phyloP scores from a whole-genome alignment of 1,140 invertebrate genomes.

The Palaemon carinicauda region DNA sequence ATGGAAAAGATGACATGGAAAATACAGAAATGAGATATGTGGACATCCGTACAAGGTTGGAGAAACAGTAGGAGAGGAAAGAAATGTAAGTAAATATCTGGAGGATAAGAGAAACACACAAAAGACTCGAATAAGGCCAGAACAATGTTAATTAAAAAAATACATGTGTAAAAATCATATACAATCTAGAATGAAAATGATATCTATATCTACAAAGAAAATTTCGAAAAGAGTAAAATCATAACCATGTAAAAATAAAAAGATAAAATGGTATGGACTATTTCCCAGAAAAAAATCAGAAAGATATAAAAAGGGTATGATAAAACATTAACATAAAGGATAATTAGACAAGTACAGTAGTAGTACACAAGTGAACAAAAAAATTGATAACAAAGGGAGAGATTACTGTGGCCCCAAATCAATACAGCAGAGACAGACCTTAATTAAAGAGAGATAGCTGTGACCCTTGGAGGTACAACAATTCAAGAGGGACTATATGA shows the following conservation, averaged over 20 bases:
- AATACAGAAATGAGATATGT: neutral
- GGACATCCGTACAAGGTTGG: no score
- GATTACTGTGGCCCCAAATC: neutral
- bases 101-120: no score
- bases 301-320: no score
- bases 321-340: no score
- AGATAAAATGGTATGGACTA: no score
- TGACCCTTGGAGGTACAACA: no score
- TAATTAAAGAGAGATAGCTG: no score
- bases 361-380: neutral
- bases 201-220: neutral
- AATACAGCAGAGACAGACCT: no score
- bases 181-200: neutral
- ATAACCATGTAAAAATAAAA: no score
- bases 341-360: neutral
- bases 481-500: neutral
- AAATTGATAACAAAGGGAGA: neutral
- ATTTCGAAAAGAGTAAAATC: neutral
- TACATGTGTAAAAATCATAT: neutral
- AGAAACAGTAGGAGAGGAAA: neutral
- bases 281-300: no score
- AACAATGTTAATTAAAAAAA: neutral
- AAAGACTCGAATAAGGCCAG: neutral
- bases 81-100: neutral
- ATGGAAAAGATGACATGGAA: no score